These are phyloP conservation scores for Passerculus sandwichensis DNA, from an alignment of 2,797 vertebrate species.

Conservation along the genomic window DNA sequence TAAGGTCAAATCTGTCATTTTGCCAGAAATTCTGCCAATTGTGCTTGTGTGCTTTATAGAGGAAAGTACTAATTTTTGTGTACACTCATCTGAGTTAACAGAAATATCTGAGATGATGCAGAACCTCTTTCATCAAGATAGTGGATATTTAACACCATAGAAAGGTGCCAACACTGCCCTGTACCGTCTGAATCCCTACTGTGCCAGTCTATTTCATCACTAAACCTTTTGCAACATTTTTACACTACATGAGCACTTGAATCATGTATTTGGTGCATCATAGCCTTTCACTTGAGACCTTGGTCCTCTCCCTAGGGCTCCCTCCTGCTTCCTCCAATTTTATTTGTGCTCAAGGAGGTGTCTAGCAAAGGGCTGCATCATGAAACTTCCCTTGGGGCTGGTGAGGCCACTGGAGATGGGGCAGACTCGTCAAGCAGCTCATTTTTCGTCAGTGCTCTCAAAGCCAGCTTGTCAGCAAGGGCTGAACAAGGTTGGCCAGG, in stretches of 20 bases:
- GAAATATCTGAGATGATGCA: background rate
- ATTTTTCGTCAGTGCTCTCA: background rate
- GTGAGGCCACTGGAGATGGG: background rate
- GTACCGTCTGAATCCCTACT: background rate
- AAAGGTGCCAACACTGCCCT: background rate
- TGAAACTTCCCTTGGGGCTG: background rate
- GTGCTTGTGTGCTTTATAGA: conserved; percentile 28
- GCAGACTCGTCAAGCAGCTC: background rate
- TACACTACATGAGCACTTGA: background rate
- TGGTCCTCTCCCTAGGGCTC: background rate
- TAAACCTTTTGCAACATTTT: background rate
- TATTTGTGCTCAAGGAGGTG: background rate
- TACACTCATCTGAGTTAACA: conserved; percentile 5
- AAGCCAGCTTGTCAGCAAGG: background rate
- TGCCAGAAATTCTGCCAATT: conserved; percentile 57
- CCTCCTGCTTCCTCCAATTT: background rate
- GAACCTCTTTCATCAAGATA: background rate
- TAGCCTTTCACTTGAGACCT: background rate
- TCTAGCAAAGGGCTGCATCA: background rate
- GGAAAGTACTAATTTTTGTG: conserved; percentile 32
- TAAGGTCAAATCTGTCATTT: background rate
- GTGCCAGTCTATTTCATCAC: background rate
- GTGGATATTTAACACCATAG: background rate
- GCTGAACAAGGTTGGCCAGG: background rate
- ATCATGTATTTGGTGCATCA: background rate